Base-by-base conservation (phyloP, 2,888 invertebrate genomes). In the Stomorhina lunata region DNA sequence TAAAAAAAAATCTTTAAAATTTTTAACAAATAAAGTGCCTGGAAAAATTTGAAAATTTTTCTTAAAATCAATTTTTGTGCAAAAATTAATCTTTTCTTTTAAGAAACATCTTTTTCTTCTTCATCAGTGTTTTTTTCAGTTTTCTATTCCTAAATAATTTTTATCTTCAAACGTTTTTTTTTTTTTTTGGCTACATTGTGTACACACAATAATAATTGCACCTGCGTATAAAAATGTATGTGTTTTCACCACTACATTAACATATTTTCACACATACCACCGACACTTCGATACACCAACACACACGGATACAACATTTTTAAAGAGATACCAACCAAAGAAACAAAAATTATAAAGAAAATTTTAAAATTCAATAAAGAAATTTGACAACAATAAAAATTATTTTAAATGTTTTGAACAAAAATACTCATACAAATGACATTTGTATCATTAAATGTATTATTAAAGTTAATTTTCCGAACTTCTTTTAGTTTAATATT, bases 151-250 rank as follows among this genome's bases (percentile, higher is more conserved):
- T 40, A 37, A 69, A 57, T 40, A 75, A 55, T 40, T 80, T 80
- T 48, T 32, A 50, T 53, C 32, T 48, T 37, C 5, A 63, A 50
- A 9, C 15, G n/a, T 12, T 50, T 34, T 45, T 10, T 57, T 75
- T 22, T 50, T 50, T 55, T 53, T 72, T 66, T 63, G 69, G 63
- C 59, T 66, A 66, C 82, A 78, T 81, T 85, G 80, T 86, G 84
- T 84, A 86, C 84, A 86, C 80, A 85, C 71, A 69, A 75, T 84
- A 73, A 85, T 85, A 85, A 86, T 85, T 85, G 86, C 86, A 86
- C 86, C 86, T 86, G 86, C 85, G 86, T 86, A 85, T 84, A 85
- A 80, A 81, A 22, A 63, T 77, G 75, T 53, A 48, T 76, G 34
- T 69, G 55, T 69, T 37, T 40, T 27, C 17, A 53, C 61, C 25